phyloP scores from a whole-genome alignment of 2,888 invertebrate genomes.

The Drosophila testacea region DNA sequence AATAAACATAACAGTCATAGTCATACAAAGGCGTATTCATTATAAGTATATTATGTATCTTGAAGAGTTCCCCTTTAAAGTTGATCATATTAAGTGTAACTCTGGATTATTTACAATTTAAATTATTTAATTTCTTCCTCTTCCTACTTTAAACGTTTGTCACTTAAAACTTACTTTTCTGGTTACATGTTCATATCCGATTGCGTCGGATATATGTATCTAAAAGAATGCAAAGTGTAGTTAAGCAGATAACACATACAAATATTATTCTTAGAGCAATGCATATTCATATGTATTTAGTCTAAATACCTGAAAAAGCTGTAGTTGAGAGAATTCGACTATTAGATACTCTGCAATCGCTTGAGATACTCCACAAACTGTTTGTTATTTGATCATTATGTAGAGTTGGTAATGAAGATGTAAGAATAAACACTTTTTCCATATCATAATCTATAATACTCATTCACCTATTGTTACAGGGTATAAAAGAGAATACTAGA shows the following conservation, averaged over 20 bases:
- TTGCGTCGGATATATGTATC: not conserved
- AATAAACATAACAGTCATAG: not conserved
- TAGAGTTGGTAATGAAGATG: too few relatives aligned
- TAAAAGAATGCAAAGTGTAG: slow-evolving; percentile 5
- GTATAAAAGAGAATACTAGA: not conserved
- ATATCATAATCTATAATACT: not conserved
- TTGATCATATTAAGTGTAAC: not conserved
- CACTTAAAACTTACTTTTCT: not conserved
- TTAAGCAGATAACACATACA: slow-evolving; percentile 16
- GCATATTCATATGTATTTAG: not conserved
- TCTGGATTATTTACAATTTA: not conserved
- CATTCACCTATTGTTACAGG: not conserved
- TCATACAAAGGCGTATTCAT: not conserved
- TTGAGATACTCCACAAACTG: not conserved
- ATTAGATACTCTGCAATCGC: not conserved
- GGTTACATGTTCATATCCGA: not conserved
- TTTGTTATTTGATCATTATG: too few relatives aligned
- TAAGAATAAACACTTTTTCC: too few relatives aligned
- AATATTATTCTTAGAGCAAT: slow-evolving; percentile 11
- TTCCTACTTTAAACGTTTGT: not conserved
- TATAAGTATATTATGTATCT: not conserved
- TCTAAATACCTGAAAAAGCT: not conserved
- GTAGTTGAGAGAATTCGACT: not conserved
- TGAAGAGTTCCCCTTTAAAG: not conserved
- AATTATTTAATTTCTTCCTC: not conserved